Percentiles rank a stretch among this genome's conserved stretches.
phyloP scores from a whole-genome alignment of 2,113 vertebrate species.

The Dolichotis patagonum region DNA sequence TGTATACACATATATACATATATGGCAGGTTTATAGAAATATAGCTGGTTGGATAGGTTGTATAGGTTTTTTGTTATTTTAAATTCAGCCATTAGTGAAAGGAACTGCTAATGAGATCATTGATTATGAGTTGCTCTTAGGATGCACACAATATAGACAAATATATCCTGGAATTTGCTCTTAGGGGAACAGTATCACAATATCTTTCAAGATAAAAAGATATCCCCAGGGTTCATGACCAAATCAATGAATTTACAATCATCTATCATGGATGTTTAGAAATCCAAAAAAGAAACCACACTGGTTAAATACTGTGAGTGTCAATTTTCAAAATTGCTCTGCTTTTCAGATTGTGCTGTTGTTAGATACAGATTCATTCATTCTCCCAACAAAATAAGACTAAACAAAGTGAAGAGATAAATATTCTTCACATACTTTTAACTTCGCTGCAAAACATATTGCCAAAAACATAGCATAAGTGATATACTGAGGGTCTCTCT shows the following conservation, averaged over 20 bases:
- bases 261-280: conserved; percentile 47
- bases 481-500: background rate
- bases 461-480: background rate
- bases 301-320: conserved; percentile 42
- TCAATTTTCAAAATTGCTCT: conserved; percentile 32
- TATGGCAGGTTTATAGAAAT: background rate
- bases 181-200: background rate
- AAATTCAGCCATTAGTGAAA: background rate
- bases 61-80: background rate
- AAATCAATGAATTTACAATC: conserved; percentile 67
- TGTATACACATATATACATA: background rate
- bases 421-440: conserved; percentile 43
- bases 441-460: background rate
- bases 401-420: background rate
- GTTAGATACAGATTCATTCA: background rate
- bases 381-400: background rate
- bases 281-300: conserved; percentile 54
- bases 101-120: background rate
- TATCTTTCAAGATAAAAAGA: conserved; percentile 24
- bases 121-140: background rate
- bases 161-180: background rate
- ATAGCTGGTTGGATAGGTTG: background rate
- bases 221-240: conserved; percentile 24
- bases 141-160: background rate
- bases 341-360: conserved; percentile 20